phyloP scores from a whole-genome alignment of 2,113 vertebrate genomes.

The Chionis minor region DNA sequence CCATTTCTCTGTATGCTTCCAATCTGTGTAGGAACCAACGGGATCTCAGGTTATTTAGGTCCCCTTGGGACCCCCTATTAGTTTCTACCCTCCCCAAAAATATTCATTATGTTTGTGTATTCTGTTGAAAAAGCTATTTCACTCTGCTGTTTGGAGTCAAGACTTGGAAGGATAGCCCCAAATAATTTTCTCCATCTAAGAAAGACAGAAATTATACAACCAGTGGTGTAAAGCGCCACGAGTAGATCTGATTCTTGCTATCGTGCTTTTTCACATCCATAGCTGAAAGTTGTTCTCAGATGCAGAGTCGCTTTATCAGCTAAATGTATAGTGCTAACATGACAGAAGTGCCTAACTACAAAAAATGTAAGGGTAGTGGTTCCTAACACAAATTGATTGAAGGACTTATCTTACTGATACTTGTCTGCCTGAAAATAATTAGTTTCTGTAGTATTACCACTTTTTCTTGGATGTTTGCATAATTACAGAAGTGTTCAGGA shows the following conservation, averaged over 20 bases:
- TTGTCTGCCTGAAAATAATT: background rate
- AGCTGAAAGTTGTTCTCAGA: background rate
- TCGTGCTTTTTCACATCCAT: background rate
- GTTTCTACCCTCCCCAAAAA: background rate
- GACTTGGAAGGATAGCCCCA: background rate
- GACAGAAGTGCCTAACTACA: background rate
- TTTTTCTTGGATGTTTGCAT: background rate
- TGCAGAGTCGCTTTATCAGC: background rate
- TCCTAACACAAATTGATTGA: background rate
- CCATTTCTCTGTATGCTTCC: background rate
- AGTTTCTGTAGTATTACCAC: background rate
- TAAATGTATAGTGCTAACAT: background rate
- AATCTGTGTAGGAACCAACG: background rate
- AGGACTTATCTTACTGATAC: background rate
- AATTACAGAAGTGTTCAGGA: slow-evolving; percentile 6
- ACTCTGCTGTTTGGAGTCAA: background rate
- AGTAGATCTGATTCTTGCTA: background rate
- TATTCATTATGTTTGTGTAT: background rate
- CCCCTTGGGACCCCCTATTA: background rate
- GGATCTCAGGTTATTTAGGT: background rate
- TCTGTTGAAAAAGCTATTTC: background rate
- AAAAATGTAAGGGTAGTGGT: background rate
- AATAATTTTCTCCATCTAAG: background rate
- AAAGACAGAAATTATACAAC: background rate
- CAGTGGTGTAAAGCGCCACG: background rate